phyloP scores from a whole-genome alignment of 2,113 vertebrate species.

The Phrynosoma platyrhinos region DNA sequence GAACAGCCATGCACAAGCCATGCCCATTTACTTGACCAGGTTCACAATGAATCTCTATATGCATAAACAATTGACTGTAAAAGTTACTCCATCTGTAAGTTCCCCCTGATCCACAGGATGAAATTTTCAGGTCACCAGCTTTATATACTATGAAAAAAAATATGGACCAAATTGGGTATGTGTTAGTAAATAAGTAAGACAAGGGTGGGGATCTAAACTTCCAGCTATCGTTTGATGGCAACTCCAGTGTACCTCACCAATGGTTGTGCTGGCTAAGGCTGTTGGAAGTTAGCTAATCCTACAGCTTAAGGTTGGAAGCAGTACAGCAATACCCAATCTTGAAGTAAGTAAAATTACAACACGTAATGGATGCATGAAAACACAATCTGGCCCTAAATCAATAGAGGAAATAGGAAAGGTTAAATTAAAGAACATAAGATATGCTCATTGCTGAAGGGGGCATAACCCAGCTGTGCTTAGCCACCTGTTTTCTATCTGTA shows the following conservation, averaged over 20 bases:
- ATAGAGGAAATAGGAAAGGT: not conserved
- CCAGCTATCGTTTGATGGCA: no score
- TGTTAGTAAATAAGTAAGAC: no score
- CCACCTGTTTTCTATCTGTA: not conserved
- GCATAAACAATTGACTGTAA: not conserved
- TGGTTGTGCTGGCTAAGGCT: no score
- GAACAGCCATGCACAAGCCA: not conserved
- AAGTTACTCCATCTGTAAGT: not conserved
- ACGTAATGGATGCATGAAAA: not conserved
- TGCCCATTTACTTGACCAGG: not conserved
- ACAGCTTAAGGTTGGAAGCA: no score
- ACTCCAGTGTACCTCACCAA: no score
- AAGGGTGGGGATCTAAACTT: not conserved
- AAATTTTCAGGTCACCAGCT: constrained; percentile 5
- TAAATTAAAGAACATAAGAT: not conserved
- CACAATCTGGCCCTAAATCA: not conserved
- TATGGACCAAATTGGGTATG: not conserved
- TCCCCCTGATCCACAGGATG: not conserved
- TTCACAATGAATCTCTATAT: not conserved
- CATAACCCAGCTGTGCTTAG: not conserved
- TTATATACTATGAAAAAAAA: not conserved
- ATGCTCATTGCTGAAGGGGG: not conserved
- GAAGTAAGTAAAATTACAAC: no score
- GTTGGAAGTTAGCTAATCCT: no score
- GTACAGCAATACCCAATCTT: no score